A percentile compares a stretch with the other conserved stretches of the same genome.
Evolutionary conservation across 2,113 vertebrate genomes (phyloP).

Genomic region (Galeopterus variegatus): DNA sequence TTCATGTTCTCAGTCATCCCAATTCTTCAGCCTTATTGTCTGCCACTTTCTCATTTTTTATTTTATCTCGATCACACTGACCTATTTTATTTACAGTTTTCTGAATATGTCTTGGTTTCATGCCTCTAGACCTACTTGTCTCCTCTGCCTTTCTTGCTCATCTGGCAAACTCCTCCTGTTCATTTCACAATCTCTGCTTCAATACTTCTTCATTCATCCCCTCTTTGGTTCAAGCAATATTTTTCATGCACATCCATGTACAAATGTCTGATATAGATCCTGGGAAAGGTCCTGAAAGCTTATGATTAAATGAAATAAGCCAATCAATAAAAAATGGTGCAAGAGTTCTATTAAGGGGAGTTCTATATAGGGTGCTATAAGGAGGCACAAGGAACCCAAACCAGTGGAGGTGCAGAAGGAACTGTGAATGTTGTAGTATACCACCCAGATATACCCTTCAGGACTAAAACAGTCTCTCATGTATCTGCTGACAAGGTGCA

Average conservation of each 20-base stretch:
- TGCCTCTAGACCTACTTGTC: neutral
- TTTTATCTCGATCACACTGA: neutral
- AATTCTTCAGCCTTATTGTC: neutral
- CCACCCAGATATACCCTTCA: neutral
- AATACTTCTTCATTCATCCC: neutral
- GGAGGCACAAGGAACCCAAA: neutral
- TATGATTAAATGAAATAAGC: neutral
- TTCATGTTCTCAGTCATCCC: neutral
- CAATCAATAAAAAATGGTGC: neutral
- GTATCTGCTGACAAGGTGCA: neutral
- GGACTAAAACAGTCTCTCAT: neutral
- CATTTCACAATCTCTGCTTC: neutral
- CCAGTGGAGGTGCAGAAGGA: neutral
- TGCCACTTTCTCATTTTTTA: slow-evolving; percentile 12
- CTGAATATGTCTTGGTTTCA: neutral
- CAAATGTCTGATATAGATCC: neutral
- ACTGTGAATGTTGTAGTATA: neutral
- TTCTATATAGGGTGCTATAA: neutral
- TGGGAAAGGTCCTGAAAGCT: neutral
- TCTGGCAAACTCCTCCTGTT: neutral
- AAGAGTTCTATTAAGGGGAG: neutral
- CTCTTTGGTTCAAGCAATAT: neutral
- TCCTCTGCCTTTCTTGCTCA: neutral
- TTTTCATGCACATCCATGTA: neutral
- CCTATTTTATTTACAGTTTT: neutral